Evolutionary conservation across 2,113 vertebrate species (phyloP), one percentile per base, ranked within the genome.

Genomic region (Centropus unirufus): DNA sequence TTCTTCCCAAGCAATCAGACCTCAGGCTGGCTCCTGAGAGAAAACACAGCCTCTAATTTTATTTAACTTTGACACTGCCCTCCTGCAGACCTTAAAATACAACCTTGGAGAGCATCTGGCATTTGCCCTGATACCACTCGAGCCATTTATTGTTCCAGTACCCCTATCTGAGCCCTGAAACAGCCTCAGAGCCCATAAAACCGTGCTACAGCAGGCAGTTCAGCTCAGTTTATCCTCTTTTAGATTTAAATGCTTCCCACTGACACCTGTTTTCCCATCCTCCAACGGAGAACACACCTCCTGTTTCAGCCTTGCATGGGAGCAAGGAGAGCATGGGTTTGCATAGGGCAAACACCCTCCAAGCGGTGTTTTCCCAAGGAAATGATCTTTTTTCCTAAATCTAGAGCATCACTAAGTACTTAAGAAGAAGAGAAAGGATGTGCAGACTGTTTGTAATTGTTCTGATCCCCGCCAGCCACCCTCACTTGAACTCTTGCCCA

Each of bases 401-500:
- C 44, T 18, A 89, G 70, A 74, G 82, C n/a, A 55, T 39, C 27
- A 9, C 24, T 32, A 47, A 77, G 32, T 40, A 42, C 82, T 82
- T 66, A 66, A 82, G 62, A 72, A 67, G 49, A 77, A 13, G 36
- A 88, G 24, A 62, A 83, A 68, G n/a, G 54, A 78, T 46, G 70
- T 17, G 8, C 34, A 72, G 59, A 46, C 40, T 51, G 40, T 78
- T 47, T 80, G 63, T 89, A 72, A 58, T 59, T 39, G 34, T 42
- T 55, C 16, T 62, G 78, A 92, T 83, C 63, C 70, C 55, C 59
- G 63, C 49, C 92, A 91, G 83, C 17, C n/a, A 83, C 39, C 52
- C 42, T 66, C 57, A 34, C 23, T 21, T 61, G 39, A 82, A 42
- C 42, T 66, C 68, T 39, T 63, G 13, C 15, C 49, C 36, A 69